Conservation (phyloP, 2,113 vertebrate species). For the Pholis gunnellus region DNA sequence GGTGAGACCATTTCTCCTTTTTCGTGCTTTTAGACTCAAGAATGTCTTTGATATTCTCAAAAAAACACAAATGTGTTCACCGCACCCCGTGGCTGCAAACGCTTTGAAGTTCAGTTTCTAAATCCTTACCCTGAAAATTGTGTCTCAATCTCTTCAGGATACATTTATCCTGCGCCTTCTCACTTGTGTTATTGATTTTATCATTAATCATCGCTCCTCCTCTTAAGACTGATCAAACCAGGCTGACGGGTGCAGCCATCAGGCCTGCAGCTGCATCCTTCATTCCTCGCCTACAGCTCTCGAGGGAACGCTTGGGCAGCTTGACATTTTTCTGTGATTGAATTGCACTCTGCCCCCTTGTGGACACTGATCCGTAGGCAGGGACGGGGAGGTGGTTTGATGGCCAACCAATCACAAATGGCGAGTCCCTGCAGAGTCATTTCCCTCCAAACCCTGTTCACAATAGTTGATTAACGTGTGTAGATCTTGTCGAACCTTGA, state of each 20-base stretch:
- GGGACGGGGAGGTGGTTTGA: slow-evolving; percentile 11
- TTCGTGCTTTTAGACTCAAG: background rate
- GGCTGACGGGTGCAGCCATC: background rate
- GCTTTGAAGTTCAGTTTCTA: background rate
- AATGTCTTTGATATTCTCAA: background rate
- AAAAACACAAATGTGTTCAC: background rate
- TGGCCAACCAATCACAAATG: slow-evolving; percentile 24
- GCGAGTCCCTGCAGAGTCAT: slow-evolving; percentile 33
- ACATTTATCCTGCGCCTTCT: background rate
- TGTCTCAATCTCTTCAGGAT: background rate
- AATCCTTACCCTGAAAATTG: background rate
- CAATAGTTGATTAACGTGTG: background rate
- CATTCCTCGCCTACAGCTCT: slow-evolving; percentile 40
- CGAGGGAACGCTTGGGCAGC: slow-evolving; percentile 33
- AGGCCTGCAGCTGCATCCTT: slow-evolving; percentile 25
- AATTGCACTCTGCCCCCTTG: slow-evolving; percentile 82
- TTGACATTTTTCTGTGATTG: slow-evolving; percentile 59
- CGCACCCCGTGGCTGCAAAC: background rate
- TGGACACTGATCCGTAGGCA: slow-evolving; percentile 67
- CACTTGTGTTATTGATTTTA: background rate
- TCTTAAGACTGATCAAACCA: slow-evolving; percentile 14
- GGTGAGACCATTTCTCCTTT: background rate
- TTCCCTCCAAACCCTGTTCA: background rate
- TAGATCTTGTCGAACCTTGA: background rate
- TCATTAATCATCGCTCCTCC: slow-evolving; percentile 4